Evolutionary conservation across 2,797 vertebrate genomes (phyloP).

Genomic region (Nyctalus aviator): DNA sequence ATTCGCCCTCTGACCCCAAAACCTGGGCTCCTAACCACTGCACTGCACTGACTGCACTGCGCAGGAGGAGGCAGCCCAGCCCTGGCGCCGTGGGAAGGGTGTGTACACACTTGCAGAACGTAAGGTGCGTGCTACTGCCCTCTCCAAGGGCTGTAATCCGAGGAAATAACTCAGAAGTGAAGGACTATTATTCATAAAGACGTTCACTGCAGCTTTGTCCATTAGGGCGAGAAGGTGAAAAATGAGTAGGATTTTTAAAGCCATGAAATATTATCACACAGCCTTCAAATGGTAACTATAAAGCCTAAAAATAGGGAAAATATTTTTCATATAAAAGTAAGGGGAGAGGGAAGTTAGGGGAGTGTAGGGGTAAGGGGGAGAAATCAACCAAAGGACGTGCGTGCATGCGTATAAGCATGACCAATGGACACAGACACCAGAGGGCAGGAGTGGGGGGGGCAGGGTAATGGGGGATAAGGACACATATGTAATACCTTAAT

Average conservation of each 20-base stretch:
- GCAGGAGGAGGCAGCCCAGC: neutral
- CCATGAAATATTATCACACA: slow-evolving; percentile 10
- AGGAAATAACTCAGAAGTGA: slow-evolving; percentile 32
- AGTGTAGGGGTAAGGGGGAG: too few species aligned
- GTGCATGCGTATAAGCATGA: too few species aligned
- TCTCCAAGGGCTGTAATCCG: slow-evolving; percentile 4
- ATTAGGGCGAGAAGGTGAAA: neutral
- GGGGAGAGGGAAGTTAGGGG: neutral
- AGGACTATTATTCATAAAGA: slow-evolving; percentile 36
- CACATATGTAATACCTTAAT: too few species aligned
- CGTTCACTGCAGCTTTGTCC: neutral
- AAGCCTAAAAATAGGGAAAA: slow-evolving; percentile 51
- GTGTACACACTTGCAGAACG: neutral
- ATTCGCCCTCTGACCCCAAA: neutral
- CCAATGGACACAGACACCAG: too few species aligned
- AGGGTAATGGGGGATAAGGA: too few species aligned
- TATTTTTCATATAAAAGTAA: neutral
- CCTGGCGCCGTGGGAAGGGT: neutral
- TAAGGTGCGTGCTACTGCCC: neutral
- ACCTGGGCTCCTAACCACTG: neutral
- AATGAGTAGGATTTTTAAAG: slow-evolving; percentile 33
- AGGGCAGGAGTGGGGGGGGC: too few species aligned
- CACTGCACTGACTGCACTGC: neutral
- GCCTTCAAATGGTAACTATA: slow-evolving; percentile 50
- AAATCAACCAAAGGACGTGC: too few species aligned